A percentile compares a stretch with the other conserved stretches of the same genome.
Evolutionary conservation across 2,797 vertebrate genomes (phyloP).

Genomic region (Macropodus opercularis): DNA sequence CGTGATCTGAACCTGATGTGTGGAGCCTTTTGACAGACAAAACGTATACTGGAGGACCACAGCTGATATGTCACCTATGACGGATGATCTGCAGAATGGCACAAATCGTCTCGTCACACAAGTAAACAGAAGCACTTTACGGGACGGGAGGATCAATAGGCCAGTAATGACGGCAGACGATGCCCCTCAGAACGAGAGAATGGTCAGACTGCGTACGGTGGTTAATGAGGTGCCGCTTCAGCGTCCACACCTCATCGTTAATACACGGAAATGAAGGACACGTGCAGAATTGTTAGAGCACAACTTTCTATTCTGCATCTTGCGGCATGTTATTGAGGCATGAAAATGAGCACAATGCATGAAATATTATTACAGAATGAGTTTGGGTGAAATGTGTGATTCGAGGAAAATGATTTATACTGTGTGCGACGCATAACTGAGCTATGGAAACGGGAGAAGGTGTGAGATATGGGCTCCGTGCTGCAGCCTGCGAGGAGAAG

Average conservation of each 20-base stretch:
- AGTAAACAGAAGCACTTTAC: not conserved
- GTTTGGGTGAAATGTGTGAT: conserved; percentile 28
- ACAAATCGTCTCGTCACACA: not conserved
- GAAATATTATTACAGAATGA: conserved; percentile 29
- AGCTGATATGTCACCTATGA: conserved; percentile 9
- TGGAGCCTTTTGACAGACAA: conserved; percentile 16
- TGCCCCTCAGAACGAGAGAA: not conserved
- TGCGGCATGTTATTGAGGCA: conserved; percentile 14
- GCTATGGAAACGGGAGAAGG: conserved; percentile 14
- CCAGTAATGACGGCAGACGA: not conserved
- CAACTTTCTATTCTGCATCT: conserved; percentile 7
- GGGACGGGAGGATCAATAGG: not conserved
- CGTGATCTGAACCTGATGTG: conserved; percentile 18
- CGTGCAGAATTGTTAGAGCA: not conserved
- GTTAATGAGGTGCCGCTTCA: conserved; percentile 12
- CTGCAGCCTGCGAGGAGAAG: conserved; percentile 15
- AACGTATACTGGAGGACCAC: conserved; percentile 1
- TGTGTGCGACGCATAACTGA: conserved; percentile 24
- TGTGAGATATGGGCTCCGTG: conserved; percentile 21
- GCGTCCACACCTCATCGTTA: conserved; percentile 29
- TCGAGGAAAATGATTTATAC: conserved; percentile 37
- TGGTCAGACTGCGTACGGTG: conserved; percentile 12
- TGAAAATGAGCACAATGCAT: conserved; percentile 19
- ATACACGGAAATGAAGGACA: conserved; percentile 20
- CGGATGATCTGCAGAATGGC: conserved; percentile 9